Percentiles rank a stretch among this genome's conserved stretches.
Evolutionary conservation across 2,797 vertebrate species (phyloP).

Genomic region (Falco naumanni): DNA sequence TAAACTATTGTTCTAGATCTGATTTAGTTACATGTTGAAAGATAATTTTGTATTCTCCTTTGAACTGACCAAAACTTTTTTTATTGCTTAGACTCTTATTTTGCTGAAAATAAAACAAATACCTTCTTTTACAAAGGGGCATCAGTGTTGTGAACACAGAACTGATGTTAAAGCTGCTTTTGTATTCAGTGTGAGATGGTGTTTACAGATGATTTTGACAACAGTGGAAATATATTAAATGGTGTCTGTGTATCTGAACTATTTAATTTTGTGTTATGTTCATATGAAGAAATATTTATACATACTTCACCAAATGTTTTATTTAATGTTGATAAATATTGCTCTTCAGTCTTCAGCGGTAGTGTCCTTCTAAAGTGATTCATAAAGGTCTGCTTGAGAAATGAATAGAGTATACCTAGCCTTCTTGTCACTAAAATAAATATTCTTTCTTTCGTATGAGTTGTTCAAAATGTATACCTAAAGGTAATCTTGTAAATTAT

Average conservation of each 20-base stretch:
- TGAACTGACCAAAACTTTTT: conserved; percentile 62
- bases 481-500: conserved; percentile 8
- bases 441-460: not conserved
- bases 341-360: conserved; percentile 71
- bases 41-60: conserved; percentile 66
- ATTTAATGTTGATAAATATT: conserved; percentile 80
- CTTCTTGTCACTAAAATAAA: conserved; percentile 42
- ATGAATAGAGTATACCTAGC: conserved; percentile 29
- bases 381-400: conserved; percentile 70
- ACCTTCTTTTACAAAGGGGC: conserved; percentile 73
- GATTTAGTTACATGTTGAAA: conserved; percentile 62
- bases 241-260: conserved; percentile 88
- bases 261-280: conserved; percentile 84
- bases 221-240: conserved; percentile 84
- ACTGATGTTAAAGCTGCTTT: conserved; percentile 85
- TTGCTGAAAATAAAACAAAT: conserved; percentile 70
- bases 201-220: conserved; percentile 89
- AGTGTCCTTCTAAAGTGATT: conserved; percentile 72
- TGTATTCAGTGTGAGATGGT: conserved; percentile 90
- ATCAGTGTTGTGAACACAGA: conserved; percentile 76
- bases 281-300: conserved; percentile 83
- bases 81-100: conserved; percentile 51
- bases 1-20: conserved; percentile 60
- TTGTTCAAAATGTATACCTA: conserved; percentile 13
- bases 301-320: conserved; percentile 80